phyloP scores from a whole-genome alignment of 2,888 invertebrate species.

The Gandaritis pyraliata region DNA sequence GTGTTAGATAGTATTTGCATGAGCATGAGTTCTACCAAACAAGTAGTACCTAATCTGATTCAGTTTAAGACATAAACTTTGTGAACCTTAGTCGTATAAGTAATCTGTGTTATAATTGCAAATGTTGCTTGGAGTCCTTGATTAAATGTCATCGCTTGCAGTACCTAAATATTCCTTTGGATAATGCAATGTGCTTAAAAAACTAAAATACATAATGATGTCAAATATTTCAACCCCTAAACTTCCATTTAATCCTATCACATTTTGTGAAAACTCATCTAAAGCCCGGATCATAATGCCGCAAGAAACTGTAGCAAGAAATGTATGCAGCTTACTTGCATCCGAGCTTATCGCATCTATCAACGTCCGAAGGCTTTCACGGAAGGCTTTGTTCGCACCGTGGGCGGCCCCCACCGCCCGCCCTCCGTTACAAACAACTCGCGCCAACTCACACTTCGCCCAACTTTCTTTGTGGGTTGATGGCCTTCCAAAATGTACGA shows the following conservation, averaged over 20 bases:
- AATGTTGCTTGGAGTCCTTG: too few species aligned
- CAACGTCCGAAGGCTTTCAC: conserved; percentile 54
- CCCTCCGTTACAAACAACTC: conserved; percentile 73
- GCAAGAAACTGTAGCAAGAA: conserved; percentile 74
- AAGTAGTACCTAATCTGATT: too few species aligned
- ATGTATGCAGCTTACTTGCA: conserved; percentile 83
- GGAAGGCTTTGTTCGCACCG: conserved; percentile 76
- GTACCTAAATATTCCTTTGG: too few species aligned
- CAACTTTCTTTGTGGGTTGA: conserved; percentile 51
- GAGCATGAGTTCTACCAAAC: too few species aligned
- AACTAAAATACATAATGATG: conserved; percentile 4
- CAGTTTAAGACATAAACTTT: too few species aligned
- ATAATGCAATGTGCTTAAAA: neutral
- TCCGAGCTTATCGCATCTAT: conserved; percentile 83
- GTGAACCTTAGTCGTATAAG: too few species aligned
- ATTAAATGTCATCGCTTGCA: too few species aligned
- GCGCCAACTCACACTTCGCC: conserved; percentile 59
- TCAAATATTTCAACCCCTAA: conserved; percentile 15
- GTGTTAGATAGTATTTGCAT: too few species aligned
- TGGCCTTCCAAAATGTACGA: conserved; percentile 36
- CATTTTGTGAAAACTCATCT: conserved; percentile 32
- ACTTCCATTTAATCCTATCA: conserved; percentile 27
- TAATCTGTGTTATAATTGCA: too few species aligned
- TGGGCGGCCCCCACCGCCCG: conserved; percentile 48
- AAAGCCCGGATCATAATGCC: conserved; percentile 37